Evolutionary conservation across 1,140 invertebrate species (phyloP), one percentile per base, ranked within the genome.

Genomic region (Leptinotarsa lineolata): DNA sequence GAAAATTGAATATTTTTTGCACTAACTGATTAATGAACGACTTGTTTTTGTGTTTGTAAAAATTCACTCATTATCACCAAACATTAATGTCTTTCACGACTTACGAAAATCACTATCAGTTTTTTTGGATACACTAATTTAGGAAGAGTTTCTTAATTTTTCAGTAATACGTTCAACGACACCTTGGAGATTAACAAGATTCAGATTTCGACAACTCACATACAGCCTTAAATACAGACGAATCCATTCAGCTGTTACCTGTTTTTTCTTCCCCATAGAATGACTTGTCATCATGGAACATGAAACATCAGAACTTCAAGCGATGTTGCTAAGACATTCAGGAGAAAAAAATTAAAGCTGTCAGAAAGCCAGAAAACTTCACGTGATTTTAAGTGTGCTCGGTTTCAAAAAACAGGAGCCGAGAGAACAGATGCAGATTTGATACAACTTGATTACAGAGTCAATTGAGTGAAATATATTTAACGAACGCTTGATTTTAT

Each of bases 11-110:
- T 4, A 22, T 63, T 44, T 44, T 20, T 22, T 30, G 60, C 44
- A 60, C 16, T 44, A 18, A 63, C 59, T 4, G 54, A 71, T 71
- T 61, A 71, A 63, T 63, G 20, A 63, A 48, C 21, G 39, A 71
- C 69, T 71, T 71, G 58, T 71, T 71, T 70, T 71, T 71, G 44
- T 70, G 69, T 70, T 70, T 70, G 69, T 22, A 45, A 58, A 21
- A 71, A 18, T 63, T 71, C 18, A 59, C 21, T 63, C 69, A 71
- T 71, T 71, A 63, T 71, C 59, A 71, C 20, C 44, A 16, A 46
- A 30, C 48, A 20, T 63, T 16, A 63, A 59, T 45, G 66, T 46
- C 39, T 39, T 68, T 45, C 39, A 39, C n/a, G 46, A 45, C 45
- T 18, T 16, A 68, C 69, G 44, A 71, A n/a, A 44, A 63, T 21